Conservation (phyloP, 2,888 invertebrate species). For the Formica aserva region DNA sequence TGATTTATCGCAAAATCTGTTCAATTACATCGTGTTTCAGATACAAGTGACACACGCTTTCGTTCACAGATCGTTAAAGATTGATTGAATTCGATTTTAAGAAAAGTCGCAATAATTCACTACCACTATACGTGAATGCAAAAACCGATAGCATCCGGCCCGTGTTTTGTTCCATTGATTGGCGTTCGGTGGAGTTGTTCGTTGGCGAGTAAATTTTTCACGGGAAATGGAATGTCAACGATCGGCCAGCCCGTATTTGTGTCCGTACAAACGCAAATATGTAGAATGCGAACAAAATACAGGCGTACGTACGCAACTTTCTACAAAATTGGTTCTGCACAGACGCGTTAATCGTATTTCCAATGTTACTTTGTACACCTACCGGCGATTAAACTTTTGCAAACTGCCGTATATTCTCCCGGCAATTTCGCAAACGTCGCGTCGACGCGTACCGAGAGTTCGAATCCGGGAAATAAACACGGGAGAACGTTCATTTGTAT, state of each 20-base stretch:
- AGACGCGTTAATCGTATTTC: conserved; percentile 71
- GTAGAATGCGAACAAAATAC: conserved; percentile 21
- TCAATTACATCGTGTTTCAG: background rate
- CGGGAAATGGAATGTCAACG: conserved; percentile 23
- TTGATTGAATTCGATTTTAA: conserved; percentile 22
- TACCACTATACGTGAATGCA: background rate
- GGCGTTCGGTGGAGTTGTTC: conserved; percentile 21
- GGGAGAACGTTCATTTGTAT: background rate
- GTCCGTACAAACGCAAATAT: conserved; percentile 7
- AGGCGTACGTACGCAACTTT: conserved; percentile 11
- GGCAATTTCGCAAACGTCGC: conserved; percentile 59
- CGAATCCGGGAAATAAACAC: conserved; percentile 33
- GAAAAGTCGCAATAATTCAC: conserved; percentile 22
- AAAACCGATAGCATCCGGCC: conserved; percentile 18
- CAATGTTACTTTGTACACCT: conserved; percentile 63
- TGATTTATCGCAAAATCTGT: background rate
- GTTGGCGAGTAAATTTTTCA: conserved; percentile 40
- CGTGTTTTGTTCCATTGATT: conserved; percentile 41
- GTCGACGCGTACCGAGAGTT: conserved; percentile 11
- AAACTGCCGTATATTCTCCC: conserved; percentile 54
- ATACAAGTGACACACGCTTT: background rate
- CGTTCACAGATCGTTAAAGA: background rate
- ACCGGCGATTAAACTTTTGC: conserved; percentile 55
- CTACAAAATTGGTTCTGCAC: conserved; percentile 29
- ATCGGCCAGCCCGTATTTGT: conserved; percentile 20